A percentile compares a stretch with the other conserved stretches of the same genome.
These are phyloP conservation scores for Nibea albiflora DNA, from an alignment of 2,113 vertebrate genomes.

Conservation along the genomic window DNA sequence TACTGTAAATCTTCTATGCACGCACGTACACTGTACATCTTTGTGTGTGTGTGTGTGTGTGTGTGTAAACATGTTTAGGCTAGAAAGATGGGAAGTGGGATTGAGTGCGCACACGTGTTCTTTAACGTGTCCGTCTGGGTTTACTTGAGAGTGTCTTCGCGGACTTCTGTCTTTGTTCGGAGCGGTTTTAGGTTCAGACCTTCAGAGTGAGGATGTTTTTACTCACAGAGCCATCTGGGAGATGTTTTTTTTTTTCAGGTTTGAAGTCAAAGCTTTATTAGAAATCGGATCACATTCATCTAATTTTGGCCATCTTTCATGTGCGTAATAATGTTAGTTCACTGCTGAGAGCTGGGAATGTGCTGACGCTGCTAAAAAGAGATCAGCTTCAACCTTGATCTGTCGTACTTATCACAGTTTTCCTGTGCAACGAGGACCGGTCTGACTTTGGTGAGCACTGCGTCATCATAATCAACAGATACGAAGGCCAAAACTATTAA, in stretches of 20 bases:
- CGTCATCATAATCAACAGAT: background rate
- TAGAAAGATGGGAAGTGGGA: background rate
- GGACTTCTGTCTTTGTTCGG: background rate
- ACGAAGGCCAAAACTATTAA: background rate
- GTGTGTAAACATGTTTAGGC: background rate
- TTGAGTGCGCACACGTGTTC: constrained; percentile 8
- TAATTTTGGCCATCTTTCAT: too few species aligned
- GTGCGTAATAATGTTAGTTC: too few species aligned
- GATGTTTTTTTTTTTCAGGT: too few species aligned
- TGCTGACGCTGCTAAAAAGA: too few species aligned
- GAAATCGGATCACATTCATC: too few species aligned
- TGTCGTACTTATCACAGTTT: too few species aligned
- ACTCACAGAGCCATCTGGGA: too few species aligned
- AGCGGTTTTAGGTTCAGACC: too few species aligned
- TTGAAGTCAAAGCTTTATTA: too few species aligned
- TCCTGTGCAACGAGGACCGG: background rate
- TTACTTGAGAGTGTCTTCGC: background rate
- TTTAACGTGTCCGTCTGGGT: background rate
- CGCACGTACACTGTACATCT: constrained; percentile 10
- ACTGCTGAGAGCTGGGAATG: too few species aligned
- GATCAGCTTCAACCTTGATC: too few species aligned
- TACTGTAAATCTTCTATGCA: constrained; percentile 19
- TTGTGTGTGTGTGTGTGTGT: background rate
- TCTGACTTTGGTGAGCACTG: background rate
- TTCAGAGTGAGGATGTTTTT: too few species aligned